These are phyloP conservation scores for Megalurothrips usitatus DNA, from an alignment of 2,888 invertebrate species.

Conservation along the genomic window DNA sequence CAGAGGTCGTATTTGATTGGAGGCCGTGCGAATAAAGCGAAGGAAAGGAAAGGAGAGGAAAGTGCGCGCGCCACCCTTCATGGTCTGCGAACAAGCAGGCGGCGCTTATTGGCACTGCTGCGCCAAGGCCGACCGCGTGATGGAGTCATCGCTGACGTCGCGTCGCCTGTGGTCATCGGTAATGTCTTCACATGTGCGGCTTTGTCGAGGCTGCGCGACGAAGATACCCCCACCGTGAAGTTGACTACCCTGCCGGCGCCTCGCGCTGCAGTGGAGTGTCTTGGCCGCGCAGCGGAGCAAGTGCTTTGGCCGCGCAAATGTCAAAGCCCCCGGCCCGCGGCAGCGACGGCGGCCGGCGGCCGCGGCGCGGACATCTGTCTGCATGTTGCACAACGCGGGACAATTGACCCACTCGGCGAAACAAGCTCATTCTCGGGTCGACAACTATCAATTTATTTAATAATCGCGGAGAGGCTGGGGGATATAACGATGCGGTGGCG, in stretches of 20 bases:
- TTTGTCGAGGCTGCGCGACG: no score
- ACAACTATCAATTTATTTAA: neutral
- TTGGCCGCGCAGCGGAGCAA: no score
- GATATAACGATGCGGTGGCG: neutral
- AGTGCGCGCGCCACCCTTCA: neutral
- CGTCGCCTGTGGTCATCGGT: neutral
- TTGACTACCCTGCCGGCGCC: neutral
- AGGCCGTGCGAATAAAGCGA: neutral
- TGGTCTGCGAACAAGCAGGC: neutral
- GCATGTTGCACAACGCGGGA: neutral
- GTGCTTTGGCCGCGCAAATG: neutral
- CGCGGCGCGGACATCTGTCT: neutral
- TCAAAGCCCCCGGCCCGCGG: neutral
- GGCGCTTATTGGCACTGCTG: neutral
- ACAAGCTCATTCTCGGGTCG: neutral
- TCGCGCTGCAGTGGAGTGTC: neutral
- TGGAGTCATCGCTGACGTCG: neutral
- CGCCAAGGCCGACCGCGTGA: neutral
- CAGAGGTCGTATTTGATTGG: slow-evolving; percentile 11
- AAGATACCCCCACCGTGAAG: no score
- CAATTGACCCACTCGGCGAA: neutral
- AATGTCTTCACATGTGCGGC: no score
- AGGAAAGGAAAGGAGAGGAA: neutral
- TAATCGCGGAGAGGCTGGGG: neutral
- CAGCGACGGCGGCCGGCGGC: neutral